Percentiles rank a stretch among this genome's conserved stretches.
These are phyloP conservation scores for Scytalopus superciliaris DNA, from an alignment of 2,113 vertebrate genomes.

Conservation along the genomic window DNA sequence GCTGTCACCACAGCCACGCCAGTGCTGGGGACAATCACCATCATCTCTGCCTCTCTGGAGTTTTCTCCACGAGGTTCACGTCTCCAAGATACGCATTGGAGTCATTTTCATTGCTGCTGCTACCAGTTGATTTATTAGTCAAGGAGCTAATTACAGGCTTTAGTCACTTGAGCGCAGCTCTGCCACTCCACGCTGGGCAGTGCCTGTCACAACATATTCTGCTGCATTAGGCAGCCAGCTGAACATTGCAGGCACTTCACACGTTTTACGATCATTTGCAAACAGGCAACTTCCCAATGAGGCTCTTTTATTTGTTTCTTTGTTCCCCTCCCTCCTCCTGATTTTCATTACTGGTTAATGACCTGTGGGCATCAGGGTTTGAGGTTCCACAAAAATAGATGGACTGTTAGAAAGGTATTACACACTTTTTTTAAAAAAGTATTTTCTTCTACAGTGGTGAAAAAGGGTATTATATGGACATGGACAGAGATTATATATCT, in stretches of 20 bases:
- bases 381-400: background rate
- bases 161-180: slow-evolving; percentile 21
- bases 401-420: background rate
- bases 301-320: background rate
- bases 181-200: background rate
- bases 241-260: background rate
- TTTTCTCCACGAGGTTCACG: background rate
- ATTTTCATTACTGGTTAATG: background rate
- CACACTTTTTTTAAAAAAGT: background rate
- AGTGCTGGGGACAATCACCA: background rate
- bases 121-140: slow-evolving; percentile 4
- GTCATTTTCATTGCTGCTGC: background rate
- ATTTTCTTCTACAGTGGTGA: background rate
- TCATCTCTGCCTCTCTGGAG: background rate
- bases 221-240: slow-evolving; percentile 34
- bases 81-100: background rate
- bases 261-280: slow-evolving; percentile 31
- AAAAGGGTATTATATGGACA: background rate
- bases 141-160: slow-evolving; percentile 44
- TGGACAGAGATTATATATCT: background rate
- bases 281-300: background rate
- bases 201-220: slow-evolving; percentile 30
- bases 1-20: accelerated
- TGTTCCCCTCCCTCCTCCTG: background rate
- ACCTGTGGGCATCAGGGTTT: background rate